These are phyloP conservation scores for Bujurquina vittata DNA, from an alignment of 2,113 vertebrate genomes.

Conservation along the genomic window DNA sequence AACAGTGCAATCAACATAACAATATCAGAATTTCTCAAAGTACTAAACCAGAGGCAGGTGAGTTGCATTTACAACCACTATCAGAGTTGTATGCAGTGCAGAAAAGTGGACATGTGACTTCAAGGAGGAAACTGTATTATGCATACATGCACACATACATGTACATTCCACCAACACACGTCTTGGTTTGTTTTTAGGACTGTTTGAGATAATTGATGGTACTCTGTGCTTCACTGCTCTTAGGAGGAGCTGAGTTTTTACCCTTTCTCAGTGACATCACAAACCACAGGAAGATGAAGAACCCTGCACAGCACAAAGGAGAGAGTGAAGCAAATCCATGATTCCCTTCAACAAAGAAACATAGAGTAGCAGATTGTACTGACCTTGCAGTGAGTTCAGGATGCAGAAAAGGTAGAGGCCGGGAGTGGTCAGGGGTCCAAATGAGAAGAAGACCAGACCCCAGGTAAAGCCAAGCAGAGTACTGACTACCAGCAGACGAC, in stretches of 20 bases:
- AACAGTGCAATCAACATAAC: not conserved
- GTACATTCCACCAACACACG: too few relatives aligned
- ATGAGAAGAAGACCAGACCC: conserved; percentile 63
- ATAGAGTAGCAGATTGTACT: not conserved
- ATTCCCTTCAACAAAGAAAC: not conserved
- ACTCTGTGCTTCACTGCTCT: too few relatives aligned
- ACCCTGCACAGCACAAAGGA: too few relatives aligned
- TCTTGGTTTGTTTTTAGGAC: too few relatives aligned
- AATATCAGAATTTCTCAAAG: not conserved
- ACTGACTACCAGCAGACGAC: conserved; percentile 41
- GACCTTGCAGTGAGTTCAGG: conserved; percentile 70
- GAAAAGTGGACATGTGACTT: not conserved
- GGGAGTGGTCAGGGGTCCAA: conserved; percentile 3
- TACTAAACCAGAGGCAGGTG: not conserved
- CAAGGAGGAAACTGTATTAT: not conserved
- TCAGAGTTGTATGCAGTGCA: not conserved
- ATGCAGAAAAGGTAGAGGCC: not conserved
- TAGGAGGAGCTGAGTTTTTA: too few relatives aligned
- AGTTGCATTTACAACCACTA: not conserved
- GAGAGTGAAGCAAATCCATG: not conserved
- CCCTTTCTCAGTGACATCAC: too few relatives aligned
- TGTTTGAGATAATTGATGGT: too few relatives aligned
- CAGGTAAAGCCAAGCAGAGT: conserved; percentile 65
- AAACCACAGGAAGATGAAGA: too few relatives aligned
- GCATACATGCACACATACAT: too few relatives aligned